These are phyloP conservation scores for Pyrgilauda ruficollis DNA, from an alignment of 2,113 vertebrate species.

Conservation along the genomic window DNA sequence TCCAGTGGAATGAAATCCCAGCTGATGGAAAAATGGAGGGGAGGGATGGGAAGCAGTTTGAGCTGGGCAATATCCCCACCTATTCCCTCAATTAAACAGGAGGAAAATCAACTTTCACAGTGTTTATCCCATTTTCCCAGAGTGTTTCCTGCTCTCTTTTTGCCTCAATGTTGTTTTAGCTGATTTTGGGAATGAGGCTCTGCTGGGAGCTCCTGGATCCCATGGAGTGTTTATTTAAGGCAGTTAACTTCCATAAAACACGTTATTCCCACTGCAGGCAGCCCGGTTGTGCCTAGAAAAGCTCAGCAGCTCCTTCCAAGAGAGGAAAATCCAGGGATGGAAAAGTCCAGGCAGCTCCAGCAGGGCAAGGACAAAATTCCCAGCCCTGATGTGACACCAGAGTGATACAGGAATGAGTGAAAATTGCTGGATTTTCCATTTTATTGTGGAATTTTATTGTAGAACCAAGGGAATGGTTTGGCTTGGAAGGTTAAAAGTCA, in stretches of 20 bases:
- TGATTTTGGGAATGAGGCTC: not conserved
- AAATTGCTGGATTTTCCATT: not conserved
- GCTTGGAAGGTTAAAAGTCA: not conserved
- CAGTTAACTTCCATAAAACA: not conserved
- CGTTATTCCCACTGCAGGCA: not conserved
- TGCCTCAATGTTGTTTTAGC: not conserved
- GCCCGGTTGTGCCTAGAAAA: not conserved
- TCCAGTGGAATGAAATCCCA: not conserved
- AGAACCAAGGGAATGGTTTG: not conserved
- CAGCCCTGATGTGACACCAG: not conserved
- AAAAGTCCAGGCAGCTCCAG: not conserved
- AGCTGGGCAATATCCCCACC: not conserved
- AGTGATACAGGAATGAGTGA: accelerated
- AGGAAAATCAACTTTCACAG: not conserved
- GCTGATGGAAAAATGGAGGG: not conserved
- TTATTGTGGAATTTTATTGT: not conserved
- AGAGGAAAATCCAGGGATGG: not conserved
- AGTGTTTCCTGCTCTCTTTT: not conserved
- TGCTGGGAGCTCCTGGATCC: not conserved
- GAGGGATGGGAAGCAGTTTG: not conserved
- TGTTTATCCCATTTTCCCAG: not conserved
- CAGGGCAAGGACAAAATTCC: not conserved
- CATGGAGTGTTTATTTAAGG: not conserved
- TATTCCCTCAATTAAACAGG: not conserved
- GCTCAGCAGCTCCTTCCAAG: not conserved